Base-by-base conservation (phyloP, 2,888 invertebrate genomes). In the Mylabris sibirica region DNA sequence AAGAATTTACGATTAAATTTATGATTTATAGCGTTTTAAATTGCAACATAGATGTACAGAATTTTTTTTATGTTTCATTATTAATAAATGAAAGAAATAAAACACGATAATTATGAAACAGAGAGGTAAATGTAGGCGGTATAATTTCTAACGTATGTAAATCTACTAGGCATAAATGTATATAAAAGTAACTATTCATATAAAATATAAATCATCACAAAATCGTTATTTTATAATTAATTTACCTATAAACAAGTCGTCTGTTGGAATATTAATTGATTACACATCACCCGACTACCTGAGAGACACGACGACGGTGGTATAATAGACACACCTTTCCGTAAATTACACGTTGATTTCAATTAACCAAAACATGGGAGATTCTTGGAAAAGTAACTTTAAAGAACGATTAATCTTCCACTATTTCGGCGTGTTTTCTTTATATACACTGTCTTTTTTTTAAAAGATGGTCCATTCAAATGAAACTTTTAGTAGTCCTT, bases 191-290 rank as follows among this genome's bases (percentile, higher is more conserved):
- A 30, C 30, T 20, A 20, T 20, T 49, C 11, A 20, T 9, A 49
- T 49, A 20, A 49, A 49, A 20, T 49, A 49, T 49, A 49, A 49
- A 49, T 49, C 49, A 49, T 49, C n/a, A 49, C 49, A 20, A 49
- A 49, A 3, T 49, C 1, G 20, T 20, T 49, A 49, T 49, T 49
- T 49, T 22, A 22, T 49, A 49, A 49, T 49, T 49, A 44, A 49
- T 49, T 49, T 49, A 49, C 20, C 9, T n/a, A 49, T 49, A 49
- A 49, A 49, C 49, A 49, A 49, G 49, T 49, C 49, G 20, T 20
- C 12, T 49, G 20, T 20, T 49, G 20, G 49, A 49, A 49, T 49
- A 20, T 49, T 49, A 49, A 49, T 49, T 49, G 20, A 49, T 49
- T 49, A 17, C 44, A 49, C 20, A 49, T 49, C 49, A 49, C 4